Percentiles rank a stretch among this genome's conserved stretches.
phyloP scores from a whole-genome alignment of 2,797 vertebrate species.

The Australoheros facetus region DNA sequence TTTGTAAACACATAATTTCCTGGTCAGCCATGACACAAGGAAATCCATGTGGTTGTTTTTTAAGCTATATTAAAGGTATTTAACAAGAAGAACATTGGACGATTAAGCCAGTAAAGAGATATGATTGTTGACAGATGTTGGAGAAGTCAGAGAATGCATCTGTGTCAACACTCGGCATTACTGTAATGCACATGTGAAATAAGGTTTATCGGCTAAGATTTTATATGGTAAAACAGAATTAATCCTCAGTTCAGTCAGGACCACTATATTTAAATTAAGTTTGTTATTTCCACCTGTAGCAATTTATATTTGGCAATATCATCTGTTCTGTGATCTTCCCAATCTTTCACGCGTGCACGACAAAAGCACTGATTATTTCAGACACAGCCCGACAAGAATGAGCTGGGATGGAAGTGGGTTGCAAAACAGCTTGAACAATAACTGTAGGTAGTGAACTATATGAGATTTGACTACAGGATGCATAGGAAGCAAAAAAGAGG shows the following conservation, averaged over 20 bases:
- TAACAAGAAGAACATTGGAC: conserved; percentile 1
- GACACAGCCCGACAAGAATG: neutral
- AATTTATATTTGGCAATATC: neutral
- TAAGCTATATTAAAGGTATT: conserved; percentile 10
- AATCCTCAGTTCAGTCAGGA: neutral
- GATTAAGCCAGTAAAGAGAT: conserved; percentile 14
- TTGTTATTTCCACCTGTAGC: neutral
- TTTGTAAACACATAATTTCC: conserved; percentile 48
- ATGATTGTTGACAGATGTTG: conserved; percentile 47
- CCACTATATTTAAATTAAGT: neutral
- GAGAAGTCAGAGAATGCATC: neutral
- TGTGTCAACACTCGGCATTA: neutral
- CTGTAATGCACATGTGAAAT: conserved; percentile 1
- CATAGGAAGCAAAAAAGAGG: too few relatives aligned
- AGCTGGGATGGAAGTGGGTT: neutral
- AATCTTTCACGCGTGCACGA: too few relatives aligned
- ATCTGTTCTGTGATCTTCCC: neutral
- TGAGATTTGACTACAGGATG: neutral
- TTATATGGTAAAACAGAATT: neutral
- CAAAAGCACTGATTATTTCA: neutral
- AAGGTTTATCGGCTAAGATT: neutral
- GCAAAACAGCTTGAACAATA: neutral
- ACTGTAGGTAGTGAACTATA: neutral
- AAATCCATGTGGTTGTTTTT: conserved; percentile 24
- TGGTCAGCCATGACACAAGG: neutral